Evolutionary conservation across 2,113 vertebrate species (phyloP).

Genomic region (Antigone vipio): DNA sequence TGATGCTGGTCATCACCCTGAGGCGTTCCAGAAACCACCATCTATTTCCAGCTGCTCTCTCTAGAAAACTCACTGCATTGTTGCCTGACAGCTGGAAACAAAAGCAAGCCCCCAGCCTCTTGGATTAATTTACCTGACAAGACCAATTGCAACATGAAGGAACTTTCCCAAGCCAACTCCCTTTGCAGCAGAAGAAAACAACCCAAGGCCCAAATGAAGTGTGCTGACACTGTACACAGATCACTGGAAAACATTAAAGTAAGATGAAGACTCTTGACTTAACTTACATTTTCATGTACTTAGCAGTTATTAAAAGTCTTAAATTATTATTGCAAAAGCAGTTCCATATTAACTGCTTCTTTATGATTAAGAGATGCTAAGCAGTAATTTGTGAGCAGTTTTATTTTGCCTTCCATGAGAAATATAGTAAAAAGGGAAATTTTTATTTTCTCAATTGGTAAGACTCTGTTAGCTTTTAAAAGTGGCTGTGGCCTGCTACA

Average conservation of each 20-base stretch:
- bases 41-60: background rate
- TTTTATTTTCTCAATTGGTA: background rate
- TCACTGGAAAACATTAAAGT: background rate
- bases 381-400: background rate
- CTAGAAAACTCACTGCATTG: background rate
- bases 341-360: background rate
- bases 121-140: rapidly evolving
- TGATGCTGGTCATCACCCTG: background rate
- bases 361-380: background rate
- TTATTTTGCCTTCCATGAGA: background rate
- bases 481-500: background rate
- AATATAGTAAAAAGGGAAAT: background rate
- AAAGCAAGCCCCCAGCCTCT: background rate
- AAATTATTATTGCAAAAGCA: background rate
- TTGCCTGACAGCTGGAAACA: background rate
- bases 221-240: background rate
- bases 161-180: background rate
- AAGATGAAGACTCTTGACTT: background rate
- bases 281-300: background rate
- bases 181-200: background rate
- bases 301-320: background rate
- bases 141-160: background rate
- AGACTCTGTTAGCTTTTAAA: background rate
- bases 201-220: background rate
- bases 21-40: background rate